These are phyloP conservation scores for Zoanthus gigantus DNA, from an alignment of 92 coral and sea anemone genomes.

Conservation along the genomic window DNA sequence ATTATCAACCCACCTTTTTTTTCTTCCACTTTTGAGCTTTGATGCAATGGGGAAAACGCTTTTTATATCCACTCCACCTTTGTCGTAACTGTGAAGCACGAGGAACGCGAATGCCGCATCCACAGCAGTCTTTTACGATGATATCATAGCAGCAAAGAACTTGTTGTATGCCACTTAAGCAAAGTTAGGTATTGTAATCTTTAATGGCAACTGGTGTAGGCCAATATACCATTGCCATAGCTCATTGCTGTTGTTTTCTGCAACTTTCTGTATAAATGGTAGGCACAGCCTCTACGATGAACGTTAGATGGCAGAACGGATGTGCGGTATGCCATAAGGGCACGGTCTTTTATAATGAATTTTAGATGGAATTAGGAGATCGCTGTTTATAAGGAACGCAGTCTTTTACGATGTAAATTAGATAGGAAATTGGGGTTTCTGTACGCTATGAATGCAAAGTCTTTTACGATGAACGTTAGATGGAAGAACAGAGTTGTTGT, in stretches of 20 bases:
- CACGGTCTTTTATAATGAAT: not conserved
- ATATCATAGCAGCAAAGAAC: not conserved
- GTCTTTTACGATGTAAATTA: constrained; percentile 1
- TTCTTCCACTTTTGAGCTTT: not conserved
- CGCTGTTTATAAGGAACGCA: not conserved
- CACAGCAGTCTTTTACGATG: not conserved
- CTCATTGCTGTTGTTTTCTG: not conserved
- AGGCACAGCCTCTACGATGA: constrained; percentile 10
- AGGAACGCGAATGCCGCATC: not conserved
- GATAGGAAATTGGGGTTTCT: not conserved
- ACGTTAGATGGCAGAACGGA: constrained; percentile 11
- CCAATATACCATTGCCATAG: not conserved
- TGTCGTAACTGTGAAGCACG: not conserved
- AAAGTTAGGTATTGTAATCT: not conserved
- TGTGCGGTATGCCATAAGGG: not conserved
- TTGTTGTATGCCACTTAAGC: not conserved
- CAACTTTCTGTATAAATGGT: not conserved
- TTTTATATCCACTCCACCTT: not conserved
- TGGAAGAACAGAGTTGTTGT: not conserved
- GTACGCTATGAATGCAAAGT: not conserved
- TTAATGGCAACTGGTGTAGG: not conserved
- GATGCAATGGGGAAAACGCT: not conserved
- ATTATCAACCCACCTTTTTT: not conserved
- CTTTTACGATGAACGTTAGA: not conserved
- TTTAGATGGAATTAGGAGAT: not conserved